Base-by-base conservation (phyloP, 2,113 vertebrate species). In the Ophthalmolycus amberensis region DNA sequence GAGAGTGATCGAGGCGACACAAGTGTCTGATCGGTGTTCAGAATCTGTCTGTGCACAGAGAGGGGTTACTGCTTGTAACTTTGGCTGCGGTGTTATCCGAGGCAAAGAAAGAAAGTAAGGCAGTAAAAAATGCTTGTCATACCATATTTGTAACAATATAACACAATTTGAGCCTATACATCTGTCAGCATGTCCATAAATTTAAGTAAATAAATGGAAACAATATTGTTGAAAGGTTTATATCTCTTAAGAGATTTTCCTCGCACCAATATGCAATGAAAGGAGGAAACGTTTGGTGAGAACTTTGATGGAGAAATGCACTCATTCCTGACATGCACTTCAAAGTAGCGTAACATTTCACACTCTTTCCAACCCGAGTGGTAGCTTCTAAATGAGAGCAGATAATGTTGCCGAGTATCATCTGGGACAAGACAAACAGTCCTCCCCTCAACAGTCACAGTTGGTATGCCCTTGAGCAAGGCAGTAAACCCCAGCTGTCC, bases 401-500 rank as follows among this genome's bases (percentile, higher is more conserved):
- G 78, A 88, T 87, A 74, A 93, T 88, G 52, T 84, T 85, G 60
- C 85, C 84, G 77, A 89, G 89, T 90, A 89, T 79, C 88, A 90
- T 85, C 59, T 46, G 63, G 48, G 75, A 69, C 72, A 77, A 64
- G 90, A 85, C 65, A 75, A 87, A 91, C 83, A 85, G 70, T n/a
- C 65, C 46, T 85, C 72, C 77, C 83, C 40, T 89, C 81, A 77
- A 52, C 75, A 85, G 48, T 82, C 84, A 16, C 87, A 87, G 85
- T 86, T 25, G 77, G 81, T 83, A 85, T 90, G 82, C 90, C 92
- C 92, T 88, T 92, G 84, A 91, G 91, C 92, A 93, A 91, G 90
- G 90, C 88, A 92, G 82, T 93, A 91, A 93, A 92, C 74, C 58
- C 90, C 88, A 92, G 92, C 91, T 94, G 89, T 80, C 86, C 85